Conservation (phyloP, 2,888 invertebrate genomes). For the Chelonus formosanus region DNA sequence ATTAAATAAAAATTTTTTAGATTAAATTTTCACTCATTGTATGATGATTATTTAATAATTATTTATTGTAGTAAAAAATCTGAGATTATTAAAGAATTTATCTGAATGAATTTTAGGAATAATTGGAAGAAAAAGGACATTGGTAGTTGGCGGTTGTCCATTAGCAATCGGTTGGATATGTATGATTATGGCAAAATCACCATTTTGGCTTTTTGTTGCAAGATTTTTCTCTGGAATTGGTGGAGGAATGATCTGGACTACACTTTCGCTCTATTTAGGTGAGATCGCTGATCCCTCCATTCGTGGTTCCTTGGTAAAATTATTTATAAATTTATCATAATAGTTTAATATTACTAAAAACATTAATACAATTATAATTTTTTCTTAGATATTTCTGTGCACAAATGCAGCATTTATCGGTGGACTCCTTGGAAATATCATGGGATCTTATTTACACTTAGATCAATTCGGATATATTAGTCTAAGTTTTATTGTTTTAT, state of each 20-base stretch:
- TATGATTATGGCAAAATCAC: constrained; percentile 52
- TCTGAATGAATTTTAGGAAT: constrained; percentile 44
- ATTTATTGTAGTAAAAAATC: too few species aligned
- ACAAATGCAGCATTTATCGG: constrained; percentile 55
- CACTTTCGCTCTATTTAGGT: constrained; percentile 54
- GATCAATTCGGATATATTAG: constrained; percentile 53
- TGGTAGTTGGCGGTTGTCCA: constrained; percentile 51
- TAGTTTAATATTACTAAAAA: constrained; percentile 14
- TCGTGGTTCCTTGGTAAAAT: constrained; percentile 58
- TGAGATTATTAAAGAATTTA: neutral
- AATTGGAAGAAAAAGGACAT: constrained; percentile 54
- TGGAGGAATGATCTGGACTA: constrained; percentile 58
- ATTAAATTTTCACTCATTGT: neutral
- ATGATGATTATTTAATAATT: neutral
- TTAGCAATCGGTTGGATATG: constrained; percentile 54
- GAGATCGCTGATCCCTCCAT: constrained; percentile 60
- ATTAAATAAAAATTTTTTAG: neutral
- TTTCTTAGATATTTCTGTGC: constrained; percentile 56
- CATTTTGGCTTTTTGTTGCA: constrained; percentile 55
- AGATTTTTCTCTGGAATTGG: constrained; percentile 54
- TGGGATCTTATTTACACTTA: constrained; percentile 61
- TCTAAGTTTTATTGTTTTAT: constrained; percentile 52
- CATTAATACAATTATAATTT: constrained; percentile 16
- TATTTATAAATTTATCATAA: constrained; percentile 17
- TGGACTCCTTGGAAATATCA: constrained; percentile 55